Evolutionary conservation across 2,113 vertebrate genomes (phyloP).

Genomic region (Nothobranchius furzeri): DNA sequence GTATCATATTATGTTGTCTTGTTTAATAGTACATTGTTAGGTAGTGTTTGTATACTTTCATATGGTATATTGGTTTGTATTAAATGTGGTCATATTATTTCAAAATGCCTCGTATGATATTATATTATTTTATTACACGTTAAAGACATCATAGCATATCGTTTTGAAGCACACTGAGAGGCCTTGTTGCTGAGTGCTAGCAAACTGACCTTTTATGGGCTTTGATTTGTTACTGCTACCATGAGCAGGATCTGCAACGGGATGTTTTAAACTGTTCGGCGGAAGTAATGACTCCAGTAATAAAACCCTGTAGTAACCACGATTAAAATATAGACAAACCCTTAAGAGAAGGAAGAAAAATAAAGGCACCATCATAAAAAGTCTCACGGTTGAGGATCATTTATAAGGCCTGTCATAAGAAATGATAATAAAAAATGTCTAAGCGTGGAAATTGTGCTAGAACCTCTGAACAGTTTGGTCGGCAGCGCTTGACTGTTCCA

Average conservation of each 20-base stretch:
- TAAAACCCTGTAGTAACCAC: conserved; percentile 46
- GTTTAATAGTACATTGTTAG: no score
- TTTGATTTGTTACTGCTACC: conserved; percentile 59
- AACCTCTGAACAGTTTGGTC: conserved; percentile 38
- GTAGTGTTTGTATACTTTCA: no score
- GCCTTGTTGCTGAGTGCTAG: conserved; percentile 28
- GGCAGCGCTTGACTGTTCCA: conserved; percentile 57
- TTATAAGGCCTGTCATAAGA: conserved; percentile 11
- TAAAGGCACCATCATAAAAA: conserved; percentile 27
- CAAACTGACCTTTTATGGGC: conserved; percentile 61
- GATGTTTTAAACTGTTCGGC: conserved; percentile 52
- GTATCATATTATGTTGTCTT: no score
- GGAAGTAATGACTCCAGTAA: conserved; percentile 39
- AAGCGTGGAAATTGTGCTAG: conserved; percentile 17
- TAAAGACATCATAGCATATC: no score
- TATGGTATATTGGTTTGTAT: no score
- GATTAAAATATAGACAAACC: conserved; percentile 33
- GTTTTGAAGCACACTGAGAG: conserved; percentile 6
- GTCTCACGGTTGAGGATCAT: conserved; percentile 9
- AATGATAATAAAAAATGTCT: conserved; percentile 3
- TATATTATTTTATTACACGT: no score
- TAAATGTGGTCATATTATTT: no score
- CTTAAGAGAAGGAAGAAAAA: conserved; percentile 24
- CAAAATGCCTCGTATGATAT: no score
- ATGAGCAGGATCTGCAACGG: conserved; percentile 50